Conservation (phyloP, 2,888 invertebrate genomes). For the Lycaena phlaeas region DNA sequence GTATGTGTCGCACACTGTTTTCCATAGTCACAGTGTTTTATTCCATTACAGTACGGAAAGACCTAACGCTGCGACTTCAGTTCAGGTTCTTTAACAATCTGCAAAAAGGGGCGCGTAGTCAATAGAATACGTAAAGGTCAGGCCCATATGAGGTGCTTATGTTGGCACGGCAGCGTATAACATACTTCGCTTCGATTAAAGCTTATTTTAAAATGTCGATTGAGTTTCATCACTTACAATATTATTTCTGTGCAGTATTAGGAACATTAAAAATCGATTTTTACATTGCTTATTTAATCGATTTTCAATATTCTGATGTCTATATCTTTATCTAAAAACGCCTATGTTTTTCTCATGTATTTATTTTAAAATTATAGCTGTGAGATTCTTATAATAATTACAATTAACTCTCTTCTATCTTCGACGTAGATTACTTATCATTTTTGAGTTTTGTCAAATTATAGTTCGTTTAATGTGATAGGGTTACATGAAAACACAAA, state of each 20-base stretch:
- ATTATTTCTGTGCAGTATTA: constrained; percentile 48
- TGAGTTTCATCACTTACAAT: constrained; percentile 46
- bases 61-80: constrained; percentile 94
- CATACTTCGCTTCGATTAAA: constrained; percentile 58
- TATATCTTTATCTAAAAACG: not conserved
- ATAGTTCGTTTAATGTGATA: no score
- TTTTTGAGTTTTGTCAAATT: no score
- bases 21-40: constrained; percentile 55
- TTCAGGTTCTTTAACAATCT: constrained; percentile 96
- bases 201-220: constrained; percentile 47
- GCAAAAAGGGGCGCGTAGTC: constrained; percentile 90
- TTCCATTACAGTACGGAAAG: constrained; percentile 93
- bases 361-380: no score
- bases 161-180: constrained; percentile 60
- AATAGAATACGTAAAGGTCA: constrained; percentile 73
- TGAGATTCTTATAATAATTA: constrained; percentile 33
- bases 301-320: not conserved
- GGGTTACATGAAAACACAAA: no score
- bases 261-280: constrained; percentile 8
- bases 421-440: no score
- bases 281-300: not conserved
- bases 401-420: not conserved
- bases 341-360: no score
- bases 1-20: constrained; percentile 18
- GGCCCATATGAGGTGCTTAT: constrained; percentile 40